Evolutionary conservation across 1,140 invertebrate genomes (phyloP).

Genomic region (Cecropterus lyciades): DNA sequence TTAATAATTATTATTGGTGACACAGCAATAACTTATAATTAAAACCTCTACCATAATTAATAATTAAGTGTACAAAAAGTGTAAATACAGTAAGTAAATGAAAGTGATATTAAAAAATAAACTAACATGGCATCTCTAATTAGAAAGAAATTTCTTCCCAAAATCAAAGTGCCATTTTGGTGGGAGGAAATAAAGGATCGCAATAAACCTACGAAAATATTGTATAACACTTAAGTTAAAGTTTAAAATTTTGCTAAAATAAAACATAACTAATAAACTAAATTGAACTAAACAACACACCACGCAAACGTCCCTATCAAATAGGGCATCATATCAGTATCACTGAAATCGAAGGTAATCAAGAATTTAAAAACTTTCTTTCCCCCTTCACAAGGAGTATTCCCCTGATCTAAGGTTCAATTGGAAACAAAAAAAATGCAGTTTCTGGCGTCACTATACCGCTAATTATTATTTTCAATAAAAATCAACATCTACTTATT

Average conservation of each 20-base stretch:
- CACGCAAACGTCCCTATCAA: slow-evolving; percentile 71
- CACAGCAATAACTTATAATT: slow-evolving; percentile 81
- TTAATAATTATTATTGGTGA: slow-evolving; percentile 79
- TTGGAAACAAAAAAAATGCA: slow-evolving; percentile 77
- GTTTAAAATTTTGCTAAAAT: slow-evolving; percentile 84
- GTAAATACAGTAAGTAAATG: slow-evolving; percentile 61
- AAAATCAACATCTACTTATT: slow-evolving; percentile 79
- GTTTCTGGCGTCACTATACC: slow-evolving; percentile 76
- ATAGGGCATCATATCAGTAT: slow-evolving; percentile 76
- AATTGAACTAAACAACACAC: slow-evolving; percentile 84
- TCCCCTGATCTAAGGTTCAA: slow-evolving; percentile 55
- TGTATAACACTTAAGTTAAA: slow-evolving; percentile 81
- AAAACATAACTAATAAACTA: slow-evolving; percentile 85
- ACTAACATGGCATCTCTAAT: slow-evolving; percentile 69
- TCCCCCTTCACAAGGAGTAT: slow-evolving; percentile 70
- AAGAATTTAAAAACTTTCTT: slow-evolving; percentile 69
- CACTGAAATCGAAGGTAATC: slow-evolving; percentile 76
- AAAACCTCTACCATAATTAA: slow-evolving; percentile 71
- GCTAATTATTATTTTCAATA: slow-evolving; percentile 74
- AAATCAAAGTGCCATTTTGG: slow-evolving; percentile 72
- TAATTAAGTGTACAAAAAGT: slow-evolving; percentile 51
- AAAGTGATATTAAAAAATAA: slow-evolving; percentile 71
- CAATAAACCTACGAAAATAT: slow-evolving; percentile 81
- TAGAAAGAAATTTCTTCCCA: slow-evolving; percentile 52
- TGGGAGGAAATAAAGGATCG: slow-evolving; percentile 78